Percentiles rank a stretch among this genome's conserved stretches.
Evolutionary conservation across 1,140 invertebrate species (phyloP).

Genomic region (Laodelphax striatellus): DNA sequence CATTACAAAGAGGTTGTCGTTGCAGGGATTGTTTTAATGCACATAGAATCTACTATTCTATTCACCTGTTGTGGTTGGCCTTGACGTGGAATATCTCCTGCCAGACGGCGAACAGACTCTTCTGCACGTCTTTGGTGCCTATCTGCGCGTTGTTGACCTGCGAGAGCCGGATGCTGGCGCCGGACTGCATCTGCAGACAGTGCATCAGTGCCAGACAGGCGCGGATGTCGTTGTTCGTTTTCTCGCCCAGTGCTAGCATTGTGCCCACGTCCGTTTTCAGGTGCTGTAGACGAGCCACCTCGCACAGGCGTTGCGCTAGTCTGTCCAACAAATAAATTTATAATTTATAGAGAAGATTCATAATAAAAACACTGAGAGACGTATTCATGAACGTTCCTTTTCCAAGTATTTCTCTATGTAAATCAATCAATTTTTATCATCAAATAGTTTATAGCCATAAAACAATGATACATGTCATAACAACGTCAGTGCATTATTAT

Average conservation of each 20-base stretch:
- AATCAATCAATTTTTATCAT: too few species aligned
- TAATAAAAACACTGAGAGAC: too few species aligned
- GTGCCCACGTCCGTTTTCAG: slow-evolving; percentile 58
- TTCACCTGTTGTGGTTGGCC: not conserved
- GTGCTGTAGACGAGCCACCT: slow-evolving; percentile 54
- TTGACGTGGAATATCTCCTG: slow-evolving; percentile 65
- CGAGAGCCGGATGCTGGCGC: slow-evolving; percentile 24
- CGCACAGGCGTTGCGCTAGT: slow-evolving; percentile 49
- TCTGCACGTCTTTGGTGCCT: slow-evolving; percentile 76
- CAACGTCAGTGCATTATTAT: too few species aligned
- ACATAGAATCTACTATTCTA: too few species aligned
- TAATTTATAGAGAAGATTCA: not conserved
- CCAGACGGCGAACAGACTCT: slow-evolving; percentile 77
- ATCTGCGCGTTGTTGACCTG: slow-evolving; percentile 52
- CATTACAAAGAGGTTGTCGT: too few species aligned
- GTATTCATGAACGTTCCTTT: too few species aligned
- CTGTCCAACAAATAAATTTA: slow-evolving; percentile 27
- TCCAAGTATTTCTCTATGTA: too few species aligned
- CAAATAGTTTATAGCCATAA: too few species aligned
- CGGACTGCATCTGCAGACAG: slow-evolving; percentile 42
- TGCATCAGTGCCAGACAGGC: slow-evolving; percentile 79
- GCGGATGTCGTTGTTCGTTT: slow-evolving; percentile 76
- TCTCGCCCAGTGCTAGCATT: slow-evolving; percentile 63
- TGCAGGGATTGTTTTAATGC: too few species aligned
- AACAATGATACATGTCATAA: too few species aligned